Conservation (phyloP, 2,113 vertebrate species). For the Lasiurus cinereus region DNA sequence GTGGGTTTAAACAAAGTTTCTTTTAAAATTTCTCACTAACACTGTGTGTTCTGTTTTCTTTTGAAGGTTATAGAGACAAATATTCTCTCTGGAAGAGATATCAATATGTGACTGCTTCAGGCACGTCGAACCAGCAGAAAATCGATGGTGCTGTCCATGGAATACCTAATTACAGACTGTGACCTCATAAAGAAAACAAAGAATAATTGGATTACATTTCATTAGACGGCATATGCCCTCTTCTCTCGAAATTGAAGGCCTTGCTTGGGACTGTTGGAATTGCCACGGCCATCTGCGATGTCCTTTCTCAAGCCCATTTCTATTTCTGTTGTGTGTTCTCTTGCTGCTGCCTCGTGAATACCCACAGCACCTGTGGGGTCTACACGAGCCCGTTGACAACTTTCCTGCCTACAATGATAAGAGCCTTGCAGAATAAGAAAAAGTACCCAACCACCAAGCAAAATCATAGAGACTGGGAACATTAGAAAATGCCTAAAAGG, state of each 20-base stretch:
- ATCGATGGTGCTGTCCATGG: too few relatives aligned
- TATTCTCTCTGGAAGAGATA: neutral
- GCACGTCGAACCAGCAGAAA: neutral
- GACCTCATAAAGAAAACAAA: neutral
- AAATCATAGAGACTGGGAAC: neutral
- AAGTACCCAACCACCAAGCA: neutral
- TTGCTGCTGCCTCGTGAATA: neutral
- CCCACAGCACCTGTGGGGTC: fast-evolving
- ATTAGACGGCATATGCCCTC: neutral
- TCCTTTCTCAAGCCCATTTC: neutral
- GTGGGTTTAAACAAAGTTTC: neutral
- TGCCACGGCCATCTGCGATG: fast-evolving
- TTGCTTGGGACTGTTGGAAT: neutral
- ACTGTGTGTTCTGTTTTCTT: neutral
- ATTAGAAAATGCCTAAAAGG: neutral
- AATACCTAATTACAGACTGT: too few relatives aligned
- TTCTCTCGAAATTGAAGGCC: neutral
- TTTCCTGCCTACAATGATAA: neutral
- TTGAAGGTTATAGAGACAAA: neutral
- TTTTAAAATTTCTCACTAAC: neutral
- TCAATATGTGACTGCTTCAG: neutral
- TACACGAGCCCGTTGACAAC: too few relatives aligned
- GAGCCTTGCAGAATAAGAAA: neutral
- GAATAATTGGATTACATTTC: neutral
- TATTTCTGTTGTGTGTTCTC: fast-evolving